Base-by-base conservation (phyloP, 92 coral and sea anemone genomes). In the Galaxea fascicularis region DNA sequence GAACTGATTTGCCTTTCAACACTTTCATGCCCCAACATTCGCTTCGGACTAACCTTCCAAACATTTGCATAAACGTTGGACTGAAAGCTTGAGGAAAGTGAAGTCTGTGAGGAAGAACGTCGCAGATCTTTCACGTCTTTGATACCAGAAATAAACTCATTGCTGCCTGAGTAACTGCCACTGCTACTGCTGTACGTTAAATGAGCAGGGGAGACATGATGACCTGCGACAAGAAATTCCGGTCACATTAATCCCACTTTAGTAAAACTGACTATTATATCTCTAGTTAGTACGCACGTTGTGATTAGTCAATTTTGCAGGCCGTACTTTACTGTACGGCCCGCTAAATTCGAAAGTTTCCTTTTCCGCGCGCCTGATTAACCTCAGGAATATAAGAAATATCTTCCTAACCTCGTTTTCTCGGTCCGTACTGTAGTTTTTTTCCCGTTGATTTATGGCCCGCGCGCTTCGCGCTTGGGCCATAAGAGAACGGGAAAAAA, bases 21-120 rank as follows among this genome's bases (percentile, higher is more conserved):
- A 12, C 51, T 5, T 46, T 46, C 51, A 20, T 6, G n/a, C 35
- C 67, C 67, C 16, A 21, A 17, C 2, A 68, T 20, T 11, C 18
- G 10, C 59, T 15, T 15, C 11, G 51, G 10, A 74, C 80, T 67
- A 75, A 96, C 98, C 98, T 92, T 94, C 98, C 98, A 96, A 35
- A 89, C 91, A 63, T 86, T 89, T 25, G 93, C 93, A 85, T 96
- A 96, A 44, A 94, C 98, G 84, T 96, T 96, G 24, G 93, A 88
- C 77, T 96, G 98, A 54, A 93, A 87, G 52, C 92, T 78, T 0
- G 98, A 92, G 6, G 95, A 92, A 39, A 94, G 90, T 16, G 95
- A 91, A 12, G 94, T 74, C 52, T 95, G 98, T 27, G 98, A 94
- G 1, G 90, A 60, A 17, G 89, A 86, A 46, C 96, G 91, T 30